phyloP scores from a whole-genome alignment of 2,113 vertebrate genomes.

The Rhynchomys soricoides region DNA sequence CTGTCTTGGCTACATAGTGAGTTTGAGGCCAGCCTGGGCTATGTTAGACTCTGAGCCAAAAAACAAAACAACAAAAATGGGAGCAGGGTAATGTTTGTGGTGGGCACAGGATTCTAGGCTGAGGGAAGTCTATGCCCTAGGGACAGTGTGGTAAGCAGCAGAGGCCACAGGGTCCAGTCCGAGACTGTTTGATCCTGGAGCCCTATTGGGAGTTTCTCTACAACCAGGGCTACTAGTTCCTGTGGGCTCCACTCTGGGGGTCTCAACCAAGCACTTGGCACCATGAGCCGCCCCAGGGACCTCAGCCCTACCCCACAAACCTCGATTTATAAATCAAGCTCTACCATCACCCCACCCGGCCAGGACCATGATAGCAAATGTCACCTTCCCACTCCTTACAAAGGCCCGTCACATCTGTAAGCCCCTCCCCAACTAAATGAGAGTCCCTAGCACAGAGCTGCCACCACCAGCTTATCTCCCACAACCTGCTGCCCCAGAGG shows the following conservation, averaged over 20 bases:
- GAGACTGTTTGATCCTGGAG: accelerated
- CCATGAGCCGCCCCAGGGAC: neutral
- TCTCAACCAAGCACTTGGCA: neutral
- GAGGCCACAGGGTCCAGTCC: no score
- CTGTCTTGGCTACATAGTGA: neutral
- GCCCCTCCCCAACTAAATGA: neutral
- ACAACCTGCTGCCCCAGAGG: neutral
- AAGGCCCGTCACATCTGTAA: neutral
- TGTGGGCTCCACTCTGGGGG: neutral
- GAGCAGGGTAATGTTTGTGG: neutral
- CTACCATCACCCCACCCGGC: neutral
- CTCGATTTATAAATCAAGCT: neutral
- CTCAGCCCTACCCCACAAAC: neutral
- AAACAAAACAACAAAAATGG: neutral
- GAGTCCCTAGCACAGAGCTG: neutral
- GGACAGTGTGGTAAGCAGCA: neutral
- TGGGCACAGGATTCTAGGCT: neutral
- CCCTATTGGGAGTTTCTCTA: no score
- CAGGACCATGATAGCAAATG: neutral
- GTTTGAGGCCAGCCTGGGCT: neutral
- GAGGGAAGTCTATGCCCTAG: neutral
- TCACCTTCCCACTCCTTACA: neutral
- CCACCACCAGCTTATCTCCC: neutral
- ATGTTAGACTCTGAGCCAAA: neutral
- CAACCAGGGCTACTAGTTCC: neutral